These are phyloP conservation scores for Vulpes vulpes DNA, from an alignment of 2,113 vertebrate genomes.

Conservation along the genomic window DNA sequence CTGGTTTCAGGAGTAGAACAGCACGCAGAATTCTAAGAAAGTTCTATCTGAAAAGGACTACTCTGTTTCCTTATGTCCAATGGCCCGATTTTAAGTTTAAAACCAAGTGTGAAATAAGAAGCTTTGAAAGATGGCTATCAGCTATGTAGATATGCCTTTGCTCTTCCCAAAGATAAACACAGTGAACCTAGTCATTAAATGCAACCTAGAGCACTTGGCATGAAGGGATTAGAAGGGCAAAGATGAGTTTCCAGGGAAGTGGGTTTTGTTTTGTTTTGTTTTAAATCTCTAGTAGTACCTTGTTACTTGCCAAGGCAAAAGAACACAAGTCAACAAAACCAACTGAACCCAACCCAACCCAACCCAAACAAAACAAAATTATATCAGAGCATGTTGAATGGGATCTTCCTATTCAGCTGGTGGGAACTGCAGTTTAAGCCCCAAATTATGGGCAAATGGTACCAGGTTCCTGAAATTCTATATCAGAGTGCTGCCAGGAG, in stretches of 20 bases:
- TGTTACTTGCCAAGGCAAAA: slow-evolving; percentile 32
- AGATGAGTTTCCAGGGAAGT: not conserved
- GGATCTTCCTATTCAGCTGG: not conserved
- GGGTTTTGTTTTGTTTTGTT: not conserved
- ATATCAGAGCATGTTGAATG: not conserved
- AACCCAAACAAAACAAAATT: not conserved
- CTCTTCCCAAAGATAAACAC: not conserved
- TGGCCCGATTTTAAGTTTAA: slow-evolving; percentile 5
- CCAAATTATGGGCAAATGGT: not conserved
- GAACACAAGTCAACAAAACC: not conserved
- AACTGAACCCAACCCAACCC: not conserved
- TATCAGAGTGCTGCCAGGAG: not conserved
- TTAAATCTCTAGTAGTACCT: not conserved
- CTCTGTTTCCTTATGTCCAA: not conserved
- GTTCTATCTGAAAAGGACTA: not conserved
- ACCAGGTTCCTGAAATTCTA: not conserved
- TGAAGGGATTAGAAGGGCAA: not conserved
- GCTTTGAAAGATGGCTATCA: slow-evolving; percentile 7
- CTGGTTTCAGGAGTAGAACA: not conserved
- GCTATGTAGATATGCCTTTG: not conserved
- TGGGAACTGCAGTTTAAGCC: not conserved
- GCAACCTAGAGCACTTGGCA: not conserved
- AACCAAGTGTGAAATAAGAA: not conserved
- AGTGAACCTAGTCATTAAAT: not conserved
- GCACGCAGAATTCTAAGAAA: not conserved